phyloP scores from a whole-genome alignment of 2,888 invertebrate species.

The Ommatoiulus sabulosus region DNA sequence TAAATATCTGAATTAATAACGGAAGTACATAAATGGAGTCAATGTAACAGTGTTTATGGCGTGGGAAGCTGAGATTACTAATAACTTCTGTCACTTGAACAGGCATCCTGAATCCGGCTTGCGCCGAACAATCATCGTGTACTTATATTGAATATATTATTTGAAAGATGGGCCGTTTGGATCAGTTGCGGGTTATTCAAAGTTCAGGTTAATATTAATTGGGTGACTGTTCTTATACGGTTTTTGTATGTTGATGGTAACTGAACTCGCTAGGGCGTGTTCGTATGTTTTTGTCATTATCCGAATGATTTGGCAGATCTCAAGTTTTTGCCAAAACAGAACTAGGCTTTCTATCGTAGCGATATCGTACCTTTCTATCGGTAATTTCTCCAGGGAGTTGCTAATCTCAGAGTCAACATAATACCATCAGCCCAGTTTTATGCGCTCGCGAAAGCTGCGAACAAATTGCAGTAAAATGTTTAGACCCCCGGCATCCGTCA shows the following conservation, averaged over 20 bases:
- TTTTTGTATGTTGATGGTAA: not conserved
- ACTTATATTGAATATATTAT: not conserved
- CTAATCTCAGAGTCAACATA: not conserved
- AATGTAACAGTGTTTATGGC: not conserved
- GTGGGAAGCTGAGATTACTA: not conserved
- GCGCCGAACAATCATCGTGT: not conserved
- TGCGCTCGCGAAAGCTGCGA: not conserved
- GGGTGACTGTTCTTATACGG: not conserved
- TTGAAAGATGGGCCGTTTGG: not conserved
- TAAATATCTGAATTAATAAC: not conserved
- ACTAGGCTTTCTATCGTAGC: no score
- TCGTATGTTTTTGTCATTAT: not conserved
- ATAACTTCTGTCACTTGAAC: not conserved
- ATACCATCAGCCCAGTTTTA: not conserved
- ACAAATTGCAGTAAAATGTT: slow-evolving; percentile 28
- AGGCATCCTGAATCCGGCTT: not conserved
- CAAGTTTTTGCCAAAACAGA: no score
- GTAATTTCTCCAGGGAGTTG: not conserved
- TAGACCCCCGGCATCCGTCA: not conserved
- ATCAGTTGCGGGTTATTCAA: not conserved
- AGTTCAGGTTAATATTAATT: not conserved
- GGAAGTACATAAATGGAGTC: not conserved
- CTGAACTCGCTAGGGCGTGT: not conserved
- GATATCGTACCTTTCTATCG: not conserved
- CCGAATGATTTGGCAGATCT: not conserved